These are phyloP conservation scores for Gryllus longicercus DNA, from an alignment of 2,888 invertebrate genomes.

Conservation along the genomic window DNA sequence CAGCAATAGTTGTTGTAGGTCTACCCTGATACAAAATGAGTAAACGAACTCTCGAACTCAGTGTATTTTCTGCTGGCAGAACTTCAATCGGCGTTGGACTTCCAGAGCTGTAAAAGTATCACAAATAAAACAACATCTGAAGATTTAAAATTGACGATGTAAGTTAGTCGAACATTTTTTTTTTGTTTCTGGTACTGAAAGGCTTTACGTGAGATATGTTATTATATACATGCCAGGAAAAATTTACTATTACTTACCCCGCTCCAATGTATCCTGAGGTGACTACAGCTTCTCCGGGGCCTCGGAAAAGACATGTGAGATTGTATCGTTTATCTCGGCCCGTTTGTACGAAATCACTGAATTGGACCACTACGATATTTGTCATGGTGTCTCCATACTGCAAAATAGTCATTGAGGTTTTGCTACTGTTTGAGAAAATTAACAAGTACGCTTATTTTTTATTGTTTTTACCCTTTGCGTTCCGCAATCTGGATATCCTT, in stretches of 20 bases:
- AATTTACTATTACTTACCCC: conserved; percentile 58
- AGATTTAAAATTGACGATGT: background rate
- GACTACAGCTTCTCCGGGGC: conserved; percentile 89
- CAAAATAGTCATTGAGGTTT: conserved; percentile 38
- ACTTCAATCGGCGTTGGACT: conserved; percentile 91
- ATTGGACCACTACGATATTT: conserved; percentile 90
- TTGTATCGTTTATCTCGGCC: conserved; percentile 87
- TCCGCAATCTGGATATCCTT: conserved; percentile 92
- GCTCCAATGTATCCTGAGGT: conserved; percentile 90
- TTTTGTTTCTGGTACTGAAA: background rate
- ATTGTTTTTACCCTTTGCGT: conserved; percentile 67
- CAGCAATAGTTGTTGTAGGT: conserved; percentile 89
- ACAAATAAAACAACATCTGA: background rate
- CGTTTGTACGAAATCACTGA: conserved; percentile 89
- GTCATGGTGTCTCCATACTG: conserved; percentile 91
- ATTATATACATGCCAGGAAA: background rate
- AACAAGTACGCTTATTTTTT: no score
- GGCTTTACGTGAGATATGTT: background rate
- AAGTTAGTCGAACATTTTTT: background rate
- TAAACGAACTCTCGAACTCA: conserved; percentile 82
- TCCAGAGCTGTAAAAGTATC: conserved; percentile 64
- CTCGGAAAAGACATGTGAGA: conserved; percentile 85
- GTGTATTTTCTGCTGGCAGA: conserved; percentile 83
- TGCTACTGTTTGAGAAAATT: background rate
- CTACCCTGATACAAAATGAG: conserved; percentile 81